Evolutionary conservation across 2,888 invertebrate genomes (phyloP).

Genomic region (Ligdia adustata): DNA sequence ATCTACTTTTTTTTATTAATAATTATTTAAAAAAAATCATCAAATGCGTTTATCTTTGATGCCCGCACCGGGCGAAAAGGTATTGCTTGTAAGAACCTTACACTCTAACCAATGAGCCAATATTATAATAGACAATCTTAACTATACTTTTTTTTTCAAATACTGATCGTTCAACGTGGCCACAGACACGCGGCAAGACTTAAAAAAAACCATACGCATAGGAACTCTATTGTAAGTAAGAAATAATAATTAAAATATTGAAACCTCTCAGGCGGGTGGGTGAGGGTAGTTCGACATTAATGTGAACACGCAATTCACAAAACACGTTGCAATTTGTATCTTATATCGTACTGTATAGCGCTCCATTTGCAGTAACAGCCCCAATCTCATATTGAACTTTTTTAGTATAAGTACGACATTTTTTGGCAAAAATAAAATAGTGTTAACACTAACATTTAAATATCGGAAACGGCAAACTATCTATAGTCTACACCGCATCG

Average conservation of each 20-base stretch:
- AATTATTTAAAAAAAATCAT: constrained; percentile 48
- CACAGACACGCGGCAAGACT: constrained; percentile 56
- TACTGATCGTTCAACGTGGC: constrained; percentile 49
- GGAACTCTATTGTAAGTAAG: constrained; percentile 42
- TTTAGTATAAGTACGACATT: no score
- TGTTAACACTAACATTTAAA: no score
- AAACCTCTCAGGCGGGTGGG: constrained; percentile 56
- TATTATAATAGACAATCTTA: constrained; percentile 41
- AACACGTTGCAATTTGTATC: constrained; percentile 2
- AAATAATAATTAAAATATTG: constrained; percentile 43
- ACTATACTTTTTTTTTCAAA: constrained; percentile 47
- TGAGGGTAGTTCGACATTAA: constrained; percentile 23
- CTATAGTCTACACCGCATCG: no score
- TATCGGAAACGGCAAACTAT: no score
- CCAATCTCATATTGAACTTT: no score
- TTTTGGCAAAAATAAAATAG: no score
- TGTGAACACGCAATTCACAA: constrained; percentile 9
- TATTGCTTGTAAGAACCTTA: constrained; percentile 60
- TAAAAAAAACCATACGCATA: constrained; percentile 38
- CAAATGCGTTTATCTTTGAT: constrained; percentile 77
- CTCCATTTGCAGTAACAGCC: background rate
- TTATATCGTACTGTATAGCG: background rate
- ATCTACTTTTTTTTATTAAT: constrained; percentile 43
- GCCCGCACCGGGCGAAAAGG: constrained; percentile 55
- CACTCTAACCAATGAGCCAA: constrained; percentile 57